Conservation (phyloP, 2,888 invertebrate species). For the Leptopilina drosophilae region DNA sequence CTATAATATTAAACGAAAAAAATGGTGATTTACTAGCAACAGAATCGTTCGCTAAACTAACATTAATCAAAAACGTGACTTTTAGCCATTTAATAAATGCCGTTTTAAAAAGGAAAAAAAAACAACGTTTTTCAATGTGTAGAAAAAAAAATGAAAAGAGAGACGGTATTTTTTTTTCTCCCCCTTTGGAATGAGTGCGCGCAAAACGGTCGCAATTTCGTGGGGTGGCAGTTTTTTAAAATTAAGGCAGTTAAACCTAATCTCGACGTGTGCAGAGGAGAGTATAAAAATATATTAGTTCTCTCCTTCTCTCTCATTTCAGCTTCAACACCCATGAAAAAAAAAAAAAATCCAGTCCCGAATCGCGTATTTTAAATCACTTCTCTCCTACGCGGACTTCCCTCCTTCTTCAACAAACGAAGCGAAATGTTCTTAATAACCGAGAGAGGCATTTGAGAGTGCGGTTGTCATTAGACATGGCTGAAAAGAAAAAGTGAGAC, state of each 20-base stretch:
- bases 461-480: constrained; percentile 34
- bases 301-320: not conserved
- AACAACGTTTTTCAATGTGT: not conserved
- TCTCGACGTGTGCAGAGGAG: constrained; percentile 63
- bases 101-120: not conserved
- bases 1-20: no score
- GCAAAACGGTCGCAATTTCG: constrained; percentile 65
- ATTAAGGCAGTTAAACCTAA: constrained; percentile 73
- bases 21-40: no score
- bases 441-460: constrained; percentile 47
- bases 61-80: no score
- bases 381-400: constrained; percentile 24
- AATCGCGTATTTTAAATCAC: constrained; percentile 63
- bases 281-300: constrained; percentile 61
- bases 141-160: constrained; percentile 29
- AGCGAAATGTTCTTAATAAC: constrained; percentile 67
- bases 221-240: constrained; percentile 67
- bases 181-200: constrained; percentile 47
- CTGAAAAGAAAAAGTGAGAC: constrained; percentile 29
- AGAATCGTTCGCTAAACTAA: no score
- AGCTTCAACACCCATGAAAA: constrained; percentile 23
- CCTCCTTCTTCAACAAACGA: no score
- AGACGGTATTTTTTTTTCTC: constrained; percentile 55
- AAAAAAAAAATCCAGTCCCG: not conserved
- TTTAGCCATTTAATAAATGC: no score